Base-by-base conservation (phyloP, 2,888 invertebrate species). In the Ormia ochracea region DNA sequence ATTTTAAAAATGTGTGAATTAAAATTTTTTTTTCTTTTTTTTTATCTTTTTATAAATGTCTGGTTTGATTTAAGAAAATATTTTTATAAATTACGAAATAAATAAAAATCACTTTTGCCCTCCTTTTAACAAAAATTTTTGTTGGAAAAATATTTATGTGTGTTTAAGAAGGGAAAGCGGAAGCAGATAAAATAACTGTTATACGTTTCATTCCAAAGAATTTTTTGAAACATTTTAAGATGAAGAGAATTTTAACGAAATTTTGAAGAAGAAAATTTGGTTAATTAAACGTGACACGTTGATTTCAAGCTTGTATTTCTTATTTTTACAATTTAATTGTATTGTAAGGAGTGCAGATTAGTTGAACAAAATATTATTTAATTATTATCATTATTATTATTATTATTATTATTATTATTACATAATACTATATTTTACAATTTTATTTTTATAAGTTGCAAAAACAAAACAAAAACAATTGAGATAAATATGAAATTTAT, bases 131-230 rank as follows among this genome's bases (percentile, higher is more conserved):
- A 81, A 82, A 83, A 87, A 86, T 87, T 85, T 84, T 85, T 87
- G 85, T 86, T 86, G 85, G 82, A 84, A 85, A 83, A 48, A 58
- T 45, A 56, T 83, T 82, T 82, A 78, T 41, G 33, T 36, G 10
- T 12, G n/a, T n/a, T n/a, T n/a, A n/a, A n/a, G n/a, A n/a, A n/a
- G n/a, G n/a, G n/a, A n/a, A n/a, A n/a, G n/a, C n/a, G n/a, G n/a
- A n/a, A 33, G 10, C 9, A 58, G 19, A 56, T 38, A 23, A 33
- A 38, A 26, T 43, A 21, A 36, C 33, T 58, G 21, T 68, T 69
- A 38, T 82, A 86, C 86, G 86, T 87, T 88, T 88, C 89, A 88
- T 88, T 88, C 89, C 89, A 88, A 88, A 88, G 88, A 87, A 74
- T 86, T 82, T 83, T 85, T 83, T 85, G 41, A 86, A 84, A 80